phyloP scores from a whole-genome alignment of 37 sponge, comb jelly and placozoan species.

The Aplysina aerophoba region DNA sequence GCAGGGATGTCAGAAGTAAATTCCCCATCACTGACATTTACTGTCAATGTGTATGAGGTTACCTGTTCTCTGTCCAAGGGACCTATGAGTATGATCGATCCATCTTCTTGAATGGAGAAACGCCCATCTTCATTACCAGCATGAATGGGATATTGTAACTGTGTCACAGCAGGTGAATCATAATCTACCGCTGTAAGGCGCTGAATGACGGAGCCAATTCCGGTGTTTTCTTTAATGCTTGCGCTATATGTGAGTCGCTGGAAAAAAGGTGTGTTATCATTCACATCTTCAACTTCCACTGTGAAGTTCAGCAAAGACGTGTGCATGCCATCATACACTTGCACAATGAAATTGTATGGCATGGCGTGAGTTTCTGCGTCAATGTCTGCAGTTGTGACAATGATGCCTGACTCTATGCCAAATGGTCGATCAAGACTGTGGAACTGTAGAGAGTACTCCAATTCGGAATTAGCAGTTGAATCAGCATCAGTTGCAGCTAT shows the following conservation, averaged over 20 bases:
- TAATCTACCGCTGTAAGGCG: constrained; percentile 45
- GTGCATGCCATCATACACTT: not conserved
- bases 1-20: not conserved
- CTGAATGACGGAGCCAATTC: constrained; percentile 31
- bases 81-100: constrained; percentile 30
- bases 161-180: constrained; percentile 39
- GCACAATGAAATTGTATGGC: not conserved
- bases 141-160: constrained; percentile 46
- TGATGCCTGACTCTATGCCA: constrained; percentile 37
- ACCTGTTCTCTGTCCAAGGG: constrained; percentile 46
- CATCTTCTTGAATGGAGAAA: constrained; percentile 47
- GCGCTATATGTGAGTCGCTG: constrained; percentile 19
- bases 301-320: not conserved
- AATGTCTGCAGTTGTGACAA: constrained; percentile 39
- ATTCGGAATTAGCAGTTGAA: not conserved
- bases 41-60: constrained; percentile 38
- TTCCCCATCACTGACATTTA: constrained; percentile 58
- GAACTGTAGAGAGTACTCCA: not conserved
- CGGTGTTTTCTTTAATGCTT: constrained; percentile 46
- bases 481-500: constrained; percentile 29
- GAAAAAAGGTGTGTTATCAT: constrained; percentile 71
- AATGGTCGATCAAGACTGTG: not conserved
- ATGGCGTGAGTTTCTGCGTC: constrained; percentile 32
- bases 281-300: constrained; percentile 40
- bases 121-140: constrained; percentile 51